phyloP scores from a whole-genome alignment of 2,888 invertebrate genomes.

The Yponomeuta plumbellus region DNA sequence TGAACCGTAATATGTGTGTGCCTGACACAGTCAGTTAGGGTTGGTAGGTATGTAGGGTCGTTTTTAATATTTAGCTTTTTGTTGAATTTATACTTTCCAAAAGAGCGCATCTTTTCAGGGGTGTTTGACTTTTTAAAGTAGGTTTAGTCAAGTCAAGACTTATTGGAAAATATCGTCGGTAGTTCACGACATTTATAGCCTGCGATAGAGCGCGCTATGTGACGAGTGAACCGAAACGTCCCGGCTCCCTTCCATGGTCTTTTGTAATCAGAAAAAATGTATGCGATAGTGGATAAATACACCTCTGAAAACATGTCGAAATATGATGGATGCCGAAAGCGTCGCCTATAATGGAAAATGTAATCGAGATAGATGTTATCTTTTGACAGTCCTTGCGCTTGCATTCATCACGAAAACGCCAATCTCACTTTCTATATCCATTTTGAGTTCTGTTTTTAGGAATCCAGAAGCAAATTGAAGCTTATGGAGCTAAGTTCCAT shows the following conservation, averaged over 20 bases:
- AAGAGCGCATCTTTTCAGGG: not conserved
- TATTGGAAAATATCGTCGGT: constrained; percentile 4
- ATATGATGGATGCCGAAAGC: constrained; percentile 66
- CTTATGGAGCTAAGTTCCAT: too few relatives aligned
- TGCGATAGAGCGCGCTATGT: not conserved
- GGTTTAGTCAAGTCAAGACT: not conserved
- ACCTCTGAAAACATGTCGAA: constrained; percentile 66
- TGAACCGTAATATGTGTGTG: too few relatives aligned
- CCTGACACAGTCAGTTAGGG: too few relatives aligned
- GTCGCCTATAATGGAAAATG: constrained; percentile 59
- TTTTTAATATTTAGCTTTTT: too few relatives aligned
- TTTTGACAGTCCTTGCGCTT: constrained; percentile 34
- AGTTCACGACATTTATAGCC: not conserved
- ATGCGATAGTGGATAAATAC: constrained; percentile 66
- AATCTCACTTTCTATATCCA: not conserved
- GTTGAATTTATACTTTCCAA: not conserved
- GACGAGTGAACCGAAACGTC: not conserved
- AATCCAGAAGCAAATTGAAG: too few relatives aligned
- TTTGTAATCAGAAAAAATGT: constrained; percentile 58
- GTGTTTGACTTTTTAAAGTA: not conserved
- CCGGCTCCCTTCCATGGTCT: constrained; percentile 9
- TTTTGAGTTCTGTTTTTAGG: not conserved
- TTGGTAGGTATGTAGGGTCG: too few relatives aligned
- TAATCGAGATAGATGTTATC: constrained; percentile 45
- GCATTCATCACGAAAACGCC: constrained; percentile 17